These are phyloP conservation scores for Python bivittatus DNA, from an alignment of 2,113 vertebrate genomes.

Conservation along the genomic window DNA sequence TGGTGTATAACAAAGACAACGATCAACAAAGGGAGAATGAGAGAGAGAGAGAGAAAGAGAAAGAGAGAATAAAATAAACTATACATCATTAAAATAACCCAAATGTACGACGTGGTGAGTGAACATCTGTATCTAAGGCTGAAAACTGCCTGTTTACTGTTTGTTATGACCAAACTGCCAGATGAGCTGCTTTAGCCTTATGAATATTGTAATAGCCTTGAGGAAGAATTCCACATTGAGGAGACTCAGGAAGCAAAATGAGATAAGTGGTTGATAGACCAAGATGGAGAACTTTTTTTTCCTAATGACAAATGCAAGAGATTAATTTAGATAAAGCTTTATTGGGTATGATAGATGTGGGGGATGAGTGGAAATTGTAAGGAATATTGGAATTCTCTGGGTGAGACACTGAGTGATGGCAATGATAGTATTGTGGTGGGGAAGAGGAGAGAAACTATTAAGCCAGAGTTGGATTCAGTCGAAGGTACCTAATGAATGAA, in stretches of 20 bases:
- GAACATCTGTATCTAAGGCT: background rate
- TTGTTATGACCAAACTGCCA: background rate
- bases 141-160: background rate
- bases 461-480: background rate
- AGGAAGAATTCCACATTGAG: background rate
- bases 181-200: background rate
- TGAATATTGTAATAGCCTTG: background rate
- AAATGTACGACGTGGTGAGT: slow-evolving; percentile 24
- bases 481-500: background rate
- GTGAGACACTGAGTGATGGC: background rate
- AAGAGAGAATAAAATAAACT: slow-evolving; percentile 15
- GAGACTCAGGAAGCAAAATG: background rate
- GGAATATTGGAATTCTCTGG: background rate
- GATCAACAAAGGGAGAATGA: background rate
- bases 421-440: background rate
- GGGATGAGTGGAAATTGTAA: background rate
- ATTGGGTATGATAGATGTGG: background rate
- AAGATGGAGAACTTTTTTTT: background rate
- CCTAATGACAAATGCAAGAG: background rate
- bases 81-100: background rate
- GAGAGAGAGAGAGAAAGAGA: background rate
- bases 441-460: background rate
- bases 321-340: background rate
- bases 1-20: background rate
- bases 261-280: background rate